These are phyloP conservation scores for Anabacerthia variegaticeps DNA, from an alignment of 2,797 vertebrate genomes.

Conservation along the genomic window DNA sequence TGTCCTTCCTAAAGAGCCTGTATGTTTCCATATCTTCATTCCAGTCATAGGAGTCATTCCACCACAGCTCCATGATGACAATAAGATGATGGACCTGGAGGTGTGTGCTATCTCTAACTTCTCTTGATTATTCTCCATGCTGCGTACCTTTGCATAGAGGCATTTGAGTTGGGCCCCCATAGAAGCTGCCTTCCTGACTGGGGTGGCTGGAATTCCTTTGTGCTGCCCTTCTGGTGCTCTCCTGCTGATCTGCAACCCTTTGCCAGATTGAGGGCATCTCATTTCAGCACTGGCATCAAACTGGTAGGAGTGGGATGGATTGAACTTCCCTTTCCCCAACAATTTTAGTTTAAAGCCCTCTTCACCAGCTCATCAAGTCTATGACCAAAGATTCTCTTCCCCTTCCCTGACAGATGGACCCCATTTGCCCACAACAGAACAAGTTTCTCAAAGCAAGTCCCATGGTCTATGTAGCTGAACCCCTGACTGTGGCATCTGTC, in stretches of 20 bases:
- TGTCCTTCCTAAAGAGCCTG: background rate
- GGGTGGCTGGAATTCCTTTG: background rate
- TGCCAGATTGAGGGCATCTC: background rate
- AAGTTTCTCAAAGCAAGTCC: background rate
- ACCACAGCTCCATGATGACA: background rate
- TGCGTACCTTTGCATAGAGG: background rate
- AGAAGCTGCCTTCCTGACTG: background rate
- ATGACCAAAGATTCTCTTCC: background rate
- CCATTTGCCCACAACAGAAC: background rate
- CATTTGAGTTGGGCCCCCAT: fast-evolving
- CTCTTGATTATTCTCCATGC: background rate
- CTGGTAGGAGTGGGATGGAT: background rate
- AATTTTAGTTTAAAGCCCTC: background rate
- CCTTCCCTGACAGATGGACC: background rate
- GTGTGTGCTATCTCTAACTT: background rate
- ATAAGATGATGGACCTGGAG: background rate
- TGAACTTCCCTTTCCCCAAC: background rate
- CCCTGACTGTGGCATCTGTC: background rate
- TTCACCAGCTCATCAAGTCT: background rate
- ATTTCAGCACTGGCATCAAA: background rate
- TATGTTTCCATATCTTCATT: background rate
- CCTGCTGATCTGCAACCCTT: background rate
- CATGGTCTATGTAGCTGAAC: background rate
- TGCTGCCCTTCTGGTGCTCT: background rate
- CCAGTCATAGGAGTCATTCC: background rate